phyloP scores from a whole-genome alignment of 2,113 vertebrate species.

The Isurus oxyrinchus region DNA sequence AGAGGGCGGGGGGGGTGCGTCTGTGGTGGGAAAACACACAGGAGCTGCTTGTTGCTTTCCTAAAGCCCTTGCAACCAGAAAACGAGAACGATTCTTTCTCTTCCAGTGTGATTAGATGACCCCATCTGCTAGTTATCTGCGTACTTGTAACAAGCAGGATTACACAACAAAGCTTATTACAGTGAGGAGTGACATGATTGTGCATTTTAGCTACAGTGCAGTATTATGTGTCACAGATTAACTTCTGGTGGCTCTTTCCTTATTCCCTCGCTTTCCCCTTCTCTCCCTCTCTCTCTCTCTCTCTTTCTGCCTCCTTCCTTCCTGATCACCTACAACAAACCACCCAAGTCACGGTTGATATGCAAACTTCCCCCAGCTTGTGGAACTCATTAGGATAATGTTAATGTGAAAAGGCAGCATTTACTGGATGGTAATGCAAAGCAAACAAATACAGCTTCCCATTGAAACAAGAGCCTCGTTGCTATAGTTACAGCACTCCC shows the following conservation, averaged over 20 bases:
- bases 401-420: constrained; percentile 35
- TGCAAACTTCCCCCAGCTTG: constrained; percentile 2
- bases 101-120: constrained; percentile 17
- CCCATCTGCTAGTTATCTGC: constrained; percentile 18
- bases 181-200: constrained; percentile 39
- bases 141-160: constrained; percentile 39
- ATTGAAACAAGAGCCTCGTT: constrained; percentile 20
- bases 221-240: constrained; percentile 19
- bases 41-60: neutral
- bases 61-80: neutral
- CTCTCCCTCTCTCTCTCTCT: neutral
- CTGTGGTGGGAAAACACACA: neutral
- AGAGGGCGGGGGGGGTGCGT: neutral
- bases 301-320: neutral
- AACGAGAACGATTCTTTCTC: neutral
- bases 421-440: neutral
- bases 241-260: neutral
- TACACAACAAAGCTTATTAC: constrained; percentile 36
- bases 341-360: constrained; percentile 28
- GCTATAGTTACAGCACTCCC: constrained; percentile 29
- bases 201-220: constrained; percentile 23
- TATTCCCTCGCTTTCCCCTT: neutral
- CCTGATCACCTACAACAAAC: constrained; percentile 14
- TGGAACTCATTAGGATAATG: constrained; percentile 36
- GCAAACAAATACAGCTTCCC: constrained; percentile 18